Conservation (phyloP, 2,113 vertebrate genomes). For the Neolamprologus toae region DNA sequence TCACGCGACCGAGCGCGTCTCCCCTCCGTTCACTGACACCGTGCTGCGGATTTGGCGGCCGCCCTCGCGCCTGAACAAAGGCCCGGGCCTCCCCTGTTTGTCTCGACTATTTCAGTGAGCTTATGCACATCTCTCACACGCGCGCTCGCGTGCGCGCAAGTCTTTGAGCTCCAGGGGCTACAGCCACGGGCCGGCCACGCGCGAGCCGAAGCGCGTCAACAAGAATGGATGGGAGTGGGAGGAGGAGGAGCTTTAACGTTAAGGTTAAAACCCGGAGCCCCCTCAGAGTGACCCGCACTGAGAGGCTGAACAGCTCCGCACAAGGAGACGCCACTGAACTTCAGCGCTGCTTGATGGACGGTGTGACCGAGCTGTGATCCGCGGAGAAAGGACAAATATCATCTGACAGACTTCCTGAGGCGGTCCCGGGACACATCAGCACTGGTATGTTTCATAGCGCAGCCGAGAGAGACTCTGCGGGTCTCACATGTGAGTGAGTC, state of each 20-base stretch:
- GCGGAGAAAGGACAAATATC: neutral
- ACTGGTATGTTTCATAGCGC: conserved; percentile 16
- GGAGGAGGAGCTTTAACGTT: conserved; percentile 35
- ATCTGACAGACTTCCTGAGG: neutral
- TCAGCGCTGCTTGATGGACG: neutral
- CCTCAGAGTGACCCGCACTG: conserved; percentile 35
- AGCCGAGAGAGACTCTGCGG: neutral
- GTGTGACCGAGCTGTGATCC: neutral
- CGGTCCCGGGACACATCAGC: neutral
- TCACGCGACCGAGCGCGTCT: conserved; percentile 57
- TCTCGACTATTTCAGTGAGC: neutral
- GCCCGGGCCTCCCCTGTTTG: conserved; percentile 21
- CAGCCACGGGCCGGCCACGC: conserved; percentile 74
- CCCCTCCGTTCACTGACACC: conserved; percentile 21
- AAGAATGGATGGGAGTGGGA: conserved; percentile 13
- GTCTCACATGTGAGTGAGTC: neutral
- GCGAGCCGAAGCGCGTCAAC: conserved; percentile 18
- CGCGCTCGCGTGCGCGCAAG: conserved; percentile 3
- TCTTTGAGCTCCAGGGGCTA: conserved; percentile 7
- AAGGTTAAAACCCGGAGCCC: conserved; percentile 57
- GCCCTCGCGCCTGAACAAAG: conserved; percentile 44
- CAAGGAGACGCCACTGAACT: neutral
- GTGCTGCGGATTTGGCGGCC: conserved; percentile 33
- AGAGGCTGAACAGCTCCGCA: neutral
- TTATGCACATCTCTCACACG: conserved; percentile 15